Evolutionary conservation across 2,888 invertebrate species (phyloP).

Genomic region (Aspidiotus destructor): DNA sequence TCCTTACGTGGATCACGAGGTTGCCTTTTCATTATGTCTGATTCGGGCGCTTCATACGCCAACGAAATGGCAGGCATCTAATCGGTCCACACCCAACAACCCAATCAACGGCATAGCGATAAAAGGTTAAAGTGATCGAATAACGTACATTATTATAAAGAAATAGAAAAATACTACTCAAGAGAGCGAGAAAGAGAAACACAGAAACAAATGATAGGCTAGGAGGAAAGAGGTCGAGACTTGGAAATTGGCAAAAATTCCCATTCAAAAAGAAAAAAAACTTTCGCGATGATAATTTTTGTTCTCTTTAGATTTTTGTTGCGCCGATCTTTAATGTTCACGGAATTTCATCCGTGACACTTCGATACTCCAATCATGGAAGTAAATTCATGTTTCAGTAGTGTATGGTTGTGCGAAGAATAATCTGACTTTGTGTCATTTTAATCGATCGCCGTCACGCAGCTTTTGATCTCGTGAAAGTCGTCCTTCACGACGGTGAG

Average conservation of each 20-base stretch:
- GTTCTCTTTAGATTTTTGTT: too few relatives aligned
- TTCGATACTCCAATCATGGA: too few relatives aligned
- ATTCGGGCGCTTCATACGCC: constrained; percentile 98
- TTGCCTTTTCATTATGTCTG: constrained; percentile 98
- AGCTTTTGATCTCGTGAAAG: too few relatives aligned
- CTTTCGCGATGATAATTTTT: too few relatives aligned
- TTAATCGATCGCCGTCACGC: too few relatives aligned
- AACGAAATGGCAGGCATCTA: constrained; percentile 98
- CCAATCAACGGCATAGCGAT: constrained; percentile 26
- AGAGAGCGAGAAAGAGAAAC: constrained; percentile 27
- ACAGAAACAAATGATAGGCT: constrained; percentile 10
- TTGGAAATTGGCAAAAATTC: neutral
- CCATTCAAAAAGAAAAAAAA: too few relatives aligned
- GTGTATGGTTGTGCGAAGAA: too few relatives aligned
- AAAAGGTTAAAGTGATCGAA: constrained; percentile 21
- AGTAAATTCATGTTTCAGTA: too few relatives aligned
- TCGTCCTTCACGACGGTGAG: too few relatives aligned
- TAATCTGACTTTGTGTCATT: too few relatives aligned
- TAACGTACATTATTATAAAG: neutral
- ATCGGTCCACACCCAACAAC: constrained; percentile 21
- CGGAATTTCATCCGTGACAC: too few relatives aligned
- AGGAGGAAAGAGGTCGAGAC: too few relatives aligned
- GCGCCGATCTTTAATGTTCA: neutral
- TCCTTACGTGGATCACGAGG: constrained; percentile 95
- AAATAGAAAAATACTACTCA: constrained; percentile 7